phyloP scores from a whole-genome alignment of 2,888 invertebrate genomes.

The Dendrolimus pini region DNA sequence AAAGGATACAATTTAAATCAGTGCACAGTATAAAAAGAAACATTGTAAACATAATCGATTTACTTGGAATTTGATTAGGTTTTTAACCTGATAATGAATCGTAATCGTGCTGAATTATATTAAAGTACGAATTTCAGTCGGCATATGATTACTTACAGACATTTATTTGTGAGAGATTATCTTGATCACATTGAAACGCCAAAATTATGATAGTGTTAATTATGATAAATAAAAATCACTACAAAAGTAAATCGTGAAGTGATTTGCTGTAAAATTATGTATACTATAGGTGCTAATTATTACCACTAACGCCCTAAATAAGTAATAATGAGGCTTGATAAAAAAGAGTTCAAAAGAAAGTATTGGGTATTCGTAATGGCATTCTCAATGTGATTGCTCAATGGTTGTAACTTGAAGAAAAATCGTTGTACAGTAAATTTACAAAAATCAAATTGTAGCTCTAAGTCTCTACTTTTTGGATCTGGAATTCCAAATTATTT shows the following conservation, averaged over 20 bases:
- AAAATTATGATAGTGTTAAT: constrained; percentile 19
- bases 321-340: no score
- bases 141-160: background rate
- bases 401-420: no score
- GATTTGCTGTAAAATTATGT: background rate
- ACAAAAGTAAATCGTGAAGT: constrained; percentile 15
- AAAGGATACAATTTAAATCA: no score
- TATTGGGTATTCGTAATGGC: no score
- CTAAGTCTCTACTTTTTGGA: no score
- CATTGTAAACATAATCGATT: background rate
- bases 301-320: no score
- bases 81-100: background rate
- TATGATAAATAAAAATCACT: constrained; percentile 35
- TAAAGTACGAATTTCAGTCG: background rate
- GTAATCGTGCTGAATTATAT: background rate
- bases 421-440: no score
- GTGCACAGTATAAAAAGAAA: background rate
- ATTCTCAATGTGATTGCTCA: no score
- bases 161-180: background rate
- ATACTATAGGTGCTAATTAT: no score
- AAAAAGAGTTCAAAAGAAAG: no score
- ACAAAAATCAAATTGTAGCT: no score
- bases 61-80: background rate
- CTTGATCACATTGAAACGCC: background rate
- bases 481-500: no score